A percentile compares a stretch with the other conserved stretches of the same genome.
These are phyloP conservation scores for Tenebrio molitor DNA, from an alignment of 1,140 invertebrate genomes.

Conservation along the genomic window DNA sequence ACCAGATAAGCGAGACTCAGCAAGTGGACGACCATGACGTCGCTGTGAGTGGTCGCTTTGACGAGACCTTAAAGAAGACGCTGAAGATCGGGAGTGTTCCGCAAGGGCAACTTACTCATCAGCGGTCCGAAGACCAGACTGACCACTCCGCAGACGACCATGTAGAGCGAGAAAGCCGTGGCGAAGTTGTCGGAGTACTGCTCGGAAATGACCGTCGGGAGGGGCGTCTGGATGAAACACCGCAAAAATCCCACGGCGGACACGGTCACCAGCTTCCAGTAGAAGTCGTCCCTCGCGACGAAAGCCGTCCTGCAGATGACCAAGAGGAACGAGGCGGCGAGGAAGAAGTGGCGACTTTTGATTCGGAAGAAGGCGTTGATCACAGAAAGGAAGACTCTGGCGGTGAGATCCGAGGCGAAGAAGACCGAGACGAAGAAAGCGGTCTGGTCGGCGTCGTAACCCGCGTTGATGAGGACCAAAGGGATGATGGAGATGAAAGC, in stretches of 20 bases:
- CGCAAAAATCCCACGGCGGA: constrained; percentile 55
- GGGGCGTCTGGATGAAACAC: constrained; percentile 58
- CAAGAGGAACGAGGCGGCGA: constrained; percentile 55
- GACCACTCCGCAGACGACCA: constrained; percentile 56
- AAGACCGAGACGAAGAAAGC: constrained; percentile 58
- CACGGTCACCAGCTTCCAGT: constrained; percentile 47
- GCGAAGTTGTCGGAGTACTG: constrained; percentile 56
- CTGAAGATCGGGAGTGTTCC: background rate
- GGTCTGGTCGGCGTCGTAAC: constrained; percentile 54
- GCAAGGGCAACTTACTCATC: constrained; percentile 53
- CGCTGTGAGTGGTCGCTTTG: constrained; percentile 56
- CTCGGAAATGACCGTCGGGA: constrained; percentile 58
- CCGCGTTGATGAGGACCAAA: constrained; percentile 57
- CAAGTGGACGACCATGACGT: constrained; percentile 61
- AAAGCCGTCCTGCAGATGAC: constrained; percentile 58
- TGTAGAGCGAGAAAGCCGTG: constrained; percentile 59
- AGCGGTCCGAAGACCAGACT: constrained; percentile 55
- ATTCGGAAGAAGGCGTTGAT: constrained; percentile 53
- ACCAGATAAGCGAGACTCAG: constrained; percentile 56
- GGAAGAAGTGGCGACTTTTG: constrained; percentile 58
- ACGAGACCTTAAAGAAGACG: constrained; percentile 55
- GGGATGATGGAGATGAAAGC: constrained; percentile 61
- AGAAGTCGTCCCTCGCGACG: constrained; percentile 40
- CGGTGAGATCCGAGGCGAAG: constrained; percentile 58
- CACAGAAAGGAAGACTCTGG: constrained; percentile 56